Conservation (phyloP, 1,140 invertebrate species). For the Rhysida immarginata region DNA sequence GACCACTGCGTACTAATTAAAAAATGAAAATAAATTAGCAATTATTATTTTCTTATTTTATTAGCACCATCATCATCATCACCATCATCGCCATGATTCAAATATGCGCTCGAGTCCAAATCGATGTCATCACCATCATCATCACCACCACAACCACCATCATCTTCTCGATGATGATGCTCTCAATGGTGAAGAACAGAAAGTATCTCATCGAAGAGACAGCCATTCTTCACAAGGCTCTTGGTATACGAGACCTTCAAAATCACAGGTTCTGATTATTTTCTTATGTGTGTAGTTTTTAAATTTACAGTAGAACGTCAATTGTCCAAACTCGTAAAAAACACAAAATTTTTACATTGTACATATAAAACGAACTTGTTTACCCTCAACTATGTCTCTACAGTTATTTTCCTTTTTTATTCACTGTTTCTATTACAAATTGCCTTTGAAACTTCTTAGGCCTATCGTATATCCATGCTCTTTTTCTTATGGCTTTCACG, state of each 20-base stretch:
- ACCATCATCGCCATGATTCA: conserved; percentile 23
- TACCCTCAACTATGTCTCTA: no score
- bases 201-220: conserved; percentile 17
- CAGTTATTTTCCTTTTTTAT: no score
- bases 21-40: no score
- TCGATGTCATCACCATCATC: conserved; percentile 15
- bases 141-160: conserved; percentile 35
- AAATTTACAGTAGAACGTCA: no score
- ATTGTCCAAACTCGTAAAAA: neutral
- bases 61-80: conserved; percentile 12
- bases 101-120: conserved; percentile 11
- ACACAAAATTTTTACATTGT: neutral
- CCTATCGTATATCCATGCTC: no score
- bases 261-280: conserved; percentile 25
- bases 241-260: conserved; percentile 27
- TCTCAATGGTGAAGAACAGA: conserved; percentile 15
- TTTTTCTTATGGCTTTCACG: no score
- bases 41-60: conserved; percentile 5
- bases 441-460: no score
- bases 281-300: no score
- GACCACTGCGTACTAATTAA: no score
- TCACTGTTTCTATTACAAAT: no score
- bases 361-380: no score
- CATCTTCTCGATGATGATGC: conserved; percentile 25
- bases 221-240: conserved; percentile 32